Evolutionary conservation across 1,140 invertebrate species (phyloP), one percentile per base, ranked within the genome.

Genomic region (Drosophila subpulchrella): DNA sequence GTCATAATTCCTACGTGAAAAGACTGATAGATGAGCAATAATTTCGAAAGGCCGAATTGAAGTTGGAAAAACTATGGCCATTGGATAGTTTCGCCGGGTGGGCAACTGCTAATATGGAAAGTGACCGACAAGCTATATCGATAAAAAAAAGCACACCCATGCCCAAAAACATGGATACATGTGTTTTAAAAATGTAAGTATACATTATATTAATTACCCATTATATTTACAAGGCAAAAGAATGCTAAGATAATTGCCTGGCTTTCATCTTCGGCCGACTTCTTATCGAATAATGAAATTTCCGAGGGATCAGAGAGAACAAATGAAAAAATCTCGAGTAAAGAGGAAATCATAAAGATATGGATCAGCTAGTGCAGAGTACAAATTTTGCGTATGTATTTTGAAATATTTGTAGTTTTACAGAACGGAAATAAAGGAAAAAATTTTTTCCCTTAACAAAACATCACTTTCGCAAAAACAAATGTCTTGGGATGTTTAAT

Each of bases 1-100:
- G 41, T 75, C 55, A 59, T 67, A 67, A 75, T 58, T 27, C 1
- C 3, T 59, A 76, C 73, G 73, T 76, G 73, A 24, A 6, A 2
- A 12, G 61, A 11, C 36, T 72, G 20, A 13, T 41, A 47, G 0
- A 20, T 27, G 6, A 38, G 20, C 30, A 34, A 32, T 63, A 5
- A 48, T 55, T 48, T 55, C 17, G 8, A 67, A 51, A n/a, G 20
- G 4, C 20, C 8, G 3, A 24, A 38, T 8, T 10, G 10, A 56
- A 56, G 20, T 15, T 12, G 13, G 4, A 34, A 47, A 34, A 38
- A 11, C 15, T 51, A 34, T 17, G 55, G 34, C 47, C 8, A 32
- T 50, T 32, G n/a, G 30, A 54, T n/a, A 48, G 51, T 36, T 74
- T 62, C 8, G 17, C 30, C 12, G 56, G 17, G 38, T 63, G 36